These are phyloP conservation scores for Nycticorax nycticorax DNA, from an alignment of 2,113 vertebrate species.

Conservation along the genomic window DNA sequence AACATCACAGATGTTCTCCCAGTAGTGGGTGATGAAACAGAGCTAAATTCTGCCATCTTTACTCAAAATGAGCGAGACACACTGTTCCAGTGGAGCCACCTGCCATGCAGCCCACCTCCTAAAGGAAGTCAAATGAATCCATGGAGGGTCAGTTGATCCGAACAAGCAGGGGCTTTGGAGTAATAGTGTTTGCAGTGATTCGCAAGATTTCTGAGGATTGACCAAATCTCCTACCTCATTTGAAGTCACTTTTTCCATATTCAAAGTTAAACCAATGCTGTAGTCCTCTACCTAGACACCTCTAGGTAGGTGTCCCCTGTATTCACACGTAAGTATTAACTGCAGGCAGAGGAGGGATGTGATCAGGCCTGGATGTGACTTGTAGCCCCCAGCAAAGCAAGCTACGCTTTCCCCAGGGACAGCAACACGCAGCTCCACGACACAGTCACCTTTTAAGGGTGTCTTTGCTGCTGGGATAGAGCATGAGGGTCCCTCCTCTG, in stretches of 20 bases:
- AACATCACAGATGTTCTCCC: not conserved
- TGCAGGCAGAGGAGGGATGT: not conserved
- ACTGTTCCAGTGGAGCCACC: not conserved
- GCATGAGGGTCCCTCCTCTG: not conserved
- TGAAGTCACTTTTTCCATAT: not conserved
- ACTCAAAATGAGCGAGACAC: not conserved
- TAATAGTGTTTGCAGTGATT: not conserved
- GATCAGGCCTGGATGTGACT: not conserved
- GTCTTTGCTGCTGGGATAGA: not conserved
- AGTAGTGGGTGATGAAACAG: not conserved
- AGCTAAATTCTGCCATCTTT: not conserved
- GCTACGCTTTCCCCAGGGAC: not conserved
- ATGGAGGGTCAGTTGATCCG: not conserved
- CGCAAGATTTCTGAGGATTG: not conserved
- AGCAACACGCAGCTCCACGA: not conserved
- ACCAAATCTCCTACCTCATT: not conserved
- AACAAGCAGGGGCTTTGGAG: not conserved
- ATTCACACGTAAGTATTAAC: not conserved
- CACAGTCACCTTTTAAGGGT: not conserved
- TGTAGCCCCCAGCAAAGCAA: not conserved
- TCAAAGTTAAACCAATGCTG: not conserved
- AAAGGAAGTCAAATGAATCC: not conserved
- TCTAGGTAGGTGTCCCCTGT: not conserved
- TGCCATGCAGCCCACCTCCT: not conserved
- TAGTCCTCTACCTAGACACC: too few species aligned